phyloP scores from a whole-genome alignment of 2,888 invertebrate genomes.

The Drosophila putrida region DNA sequence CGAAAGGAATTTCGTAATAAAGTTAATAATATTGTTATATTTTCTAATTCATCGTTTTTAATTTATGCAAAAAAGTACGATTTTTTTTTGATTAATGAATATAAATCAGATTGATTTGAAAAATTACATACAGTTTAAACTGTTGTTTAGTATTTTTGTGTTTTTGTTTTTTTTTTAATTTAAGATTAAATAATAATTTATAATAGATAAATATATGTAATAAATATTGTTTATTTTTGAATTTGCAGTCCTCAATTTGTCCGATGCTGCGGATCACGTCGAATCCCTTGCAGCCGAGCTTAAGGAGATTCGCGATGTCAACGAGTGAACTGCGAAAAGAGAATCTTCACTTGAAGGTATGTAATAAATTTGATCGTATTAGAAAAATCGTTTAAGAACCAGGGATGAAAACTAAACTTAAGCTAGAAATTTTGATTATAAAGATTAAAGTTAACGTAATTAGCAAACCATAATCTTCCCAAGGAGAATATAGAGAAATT shows the following conservation, averaged over 20 bases:
- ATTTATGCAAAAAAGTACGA: no score
- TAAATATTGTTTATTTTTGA: neutral
- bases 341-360: slow-evolving; percentile 93
- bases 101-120: neutral
- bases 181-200: neutral
- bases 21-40: neutral
- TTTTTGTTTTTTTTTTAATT: neutral
- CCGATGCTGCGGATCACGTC: slow-evolving; percentile 84
- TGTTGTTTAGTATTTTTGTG: no score
- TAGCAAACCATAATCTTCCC: no score
- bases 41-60: no score
- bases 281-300: slow-evolving; percentile 91
- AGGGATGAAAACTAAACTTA: no score
- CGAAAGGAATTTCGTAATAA: no score
- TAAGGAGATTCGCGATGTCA: slow-evolving; percentile 91
- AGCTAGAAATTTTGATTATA: no score
- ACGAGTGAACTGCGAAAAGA: slow-evolving; percentile 93
- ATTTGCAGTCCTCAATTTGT: slow-evolving; percentile 81
- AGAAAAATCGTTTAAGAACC: no score
- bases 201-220: neutral
- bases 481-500: no score
- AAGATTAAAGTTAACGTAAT: no score
- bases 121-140: no score
- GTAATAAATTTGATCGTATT: neutral
- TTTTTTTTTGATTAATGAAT: no score